phyloP scores from a whole-genome alignment of 2,113 vertebrate genomes.

The Mormyrus lacerda region DNA sequence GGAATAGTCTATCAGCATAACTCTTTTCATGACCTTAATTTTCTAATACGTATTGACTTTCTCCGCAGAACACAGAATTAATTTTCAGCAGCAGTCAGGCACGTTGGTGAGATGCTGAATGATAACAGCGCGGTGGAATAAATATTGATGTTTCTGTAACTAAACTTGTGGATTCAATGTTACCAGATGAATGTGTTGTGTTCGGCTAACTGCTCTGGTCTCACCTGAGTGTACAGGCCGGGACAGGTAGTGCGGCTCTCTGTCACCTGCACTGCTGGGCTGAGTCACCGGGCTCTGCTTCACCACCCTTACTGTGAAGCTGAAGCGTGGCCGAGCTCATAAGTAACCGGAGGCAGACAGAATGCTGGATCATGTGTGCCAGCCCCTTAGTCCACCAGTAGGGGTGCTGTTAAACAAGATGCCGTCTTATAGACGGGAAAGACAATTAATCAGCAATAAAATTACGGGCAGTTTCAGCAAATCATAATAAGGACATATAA shows the following conservation, averaged over 20 bases:
- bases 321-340: not conserved
- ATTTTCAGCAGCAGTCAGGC: not conserved
- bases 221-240: not conserved
- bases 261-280: not conserved
- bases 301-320: not conserved
- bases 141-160: not conserved
- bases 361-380: not conserved
- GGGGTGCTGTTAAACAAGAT: not conserved
- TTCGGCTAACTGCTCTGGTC: not conserved
- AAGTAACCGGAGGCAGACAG: not conserved
- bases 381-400: not conserved
- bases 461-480: not conserved
- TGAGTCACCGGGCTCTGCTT: not conserved
- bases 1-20: not conserved
- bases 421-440: not conserved
- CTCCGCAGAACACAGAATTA: not conserved
- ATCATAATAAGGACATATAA: not conserved
- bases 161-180: not conserved
- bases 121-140: not conserved
- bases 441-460: not conserved
- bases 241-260: not conserved
- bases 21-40: constrained; percentile 5
- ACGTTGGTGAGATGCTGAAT: not conserved
- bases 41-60: not conserved
- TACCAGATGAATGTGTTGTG: not conserved